Base-by-base conservation (phyloP, 2,888 invertebrate species). In the Orgyia antiqua region DNA sequence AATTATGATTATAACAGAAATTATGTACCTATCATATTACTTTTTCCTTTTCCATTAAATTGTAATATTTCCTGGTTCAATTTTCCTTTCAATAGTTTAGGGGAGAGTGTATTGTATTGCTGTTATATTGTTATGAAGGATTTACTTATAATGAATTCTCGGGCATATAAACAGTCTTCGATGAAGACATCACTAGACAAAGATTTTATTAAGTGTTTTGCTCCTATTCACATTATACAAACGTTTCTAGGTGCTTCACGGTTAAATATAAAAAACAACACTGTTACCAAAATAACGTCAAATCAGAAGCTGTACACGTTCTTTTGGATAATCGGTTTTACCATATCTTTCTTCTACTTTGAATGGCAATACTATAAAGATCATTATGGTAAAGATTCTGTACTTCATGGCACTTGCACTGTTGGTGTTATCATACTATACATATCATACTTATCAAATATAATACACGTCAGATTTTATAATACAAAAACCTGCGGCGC, bases 131-230 rank as follows among this genome's bases (percentile, higher is more conserved):
- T n/a, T n/a, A n/a, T n/a, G n/a, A n/a, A n/a, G n/a, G n/a, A n/a
- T n/a, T n/a, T n/a, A n/a, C n/a, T n/a, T n/a, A n/a, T n/a, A 15
- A 15, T 15, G 15, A 15, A 15, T 15, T 6, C 15, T 15, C 15
- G 15, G 4, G 15, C 4, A 15, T n/a, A n/a, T n/a, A 15, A 4
- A 4, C 4, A 15, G 4, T 15, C 4, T 6, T 4, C 10, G 4
- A 4, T 11, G 10, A 23, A 23, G 2, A 10, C 10, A 10, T 6
- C 2, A 6, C n/a, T n/a, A 20, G 20, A 20, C 10, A 13, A 51
- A 8, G 49, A 45, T 35, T 44, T 66, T n/a, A 20, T 58, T 3
- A 51, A 48, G 39, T 47, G 51, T 36, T 58, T 67, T 10, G 38
- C 42, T 9, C 47, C 51, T 3, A 25, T 57, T 6, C 36, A 58